Percentiles rank a stretch among this genome's conserved stretches.
phyloP scores from a whole-genome alignment of 2,888 invertebrate species.

The Andrena flavipes region DNA sequence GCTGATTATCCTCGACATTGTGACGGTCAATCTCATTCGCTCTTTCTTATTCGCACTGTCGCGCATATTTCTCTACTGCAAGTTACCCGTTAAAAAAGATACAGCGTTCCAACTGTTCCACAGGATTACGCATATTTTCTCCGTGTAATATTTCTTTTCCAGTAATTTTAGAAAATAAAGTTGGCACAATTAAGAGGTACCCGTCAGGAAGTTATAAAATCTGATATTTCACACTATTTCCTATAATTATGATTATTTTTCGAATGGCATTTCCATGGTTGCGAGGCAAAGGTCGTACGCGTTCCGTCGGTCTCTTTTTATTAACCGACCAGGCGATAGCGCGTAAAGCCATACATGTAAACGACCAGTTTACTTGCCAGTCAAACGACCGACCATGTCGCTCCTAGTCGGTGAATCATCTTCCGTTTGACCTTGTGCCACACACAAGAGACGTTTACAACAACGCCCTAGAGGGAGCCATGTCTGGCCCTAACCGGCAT shows the following conservation, averaged over 20 bases:
- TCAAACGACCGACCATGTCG: conserved; percentile 48
- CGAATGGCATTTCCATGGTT: background rate
- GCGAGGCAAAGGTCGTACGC: background rate
- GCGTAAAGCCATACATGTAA: conserved; percentile 35
- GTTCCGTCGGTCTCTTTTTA: background rate
- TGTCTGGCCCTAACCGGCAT: conserved; percentile 68
- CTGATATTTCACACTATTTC: background rate
- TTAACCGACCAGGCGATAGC: background rate
- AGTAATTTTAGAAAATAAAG: no score
- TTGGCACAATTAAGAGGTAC: no score
- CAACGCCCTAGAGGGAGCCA: conserved; percentile 72
- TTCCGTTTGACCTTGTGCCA: conserved; percentile 71
- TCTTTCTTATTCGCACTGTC: conserved; percentile 17
- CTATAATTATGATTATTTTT: background rate
- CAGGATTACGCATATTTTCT: no score
- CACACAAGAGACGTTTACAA: conserved; percentile 68
- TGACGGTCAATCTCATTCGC: conserved; percentile 35
- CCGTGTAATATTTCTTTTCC: no score
- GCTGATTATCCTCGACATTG: conserved; percentile 60
- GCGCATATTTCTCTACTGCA: background rate
- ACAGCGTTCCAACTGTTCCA: background rate
- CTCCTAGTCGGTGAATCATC: conserved; percentile 68
- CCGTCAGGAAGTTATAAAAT: background rate
- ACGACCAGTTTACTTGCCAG: conserved; percentile 51
- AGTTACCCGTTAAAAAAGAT: background rate